Conservation (phyloP, 2,888 invertebrate species). For the Pinctada fucata region DNA sequence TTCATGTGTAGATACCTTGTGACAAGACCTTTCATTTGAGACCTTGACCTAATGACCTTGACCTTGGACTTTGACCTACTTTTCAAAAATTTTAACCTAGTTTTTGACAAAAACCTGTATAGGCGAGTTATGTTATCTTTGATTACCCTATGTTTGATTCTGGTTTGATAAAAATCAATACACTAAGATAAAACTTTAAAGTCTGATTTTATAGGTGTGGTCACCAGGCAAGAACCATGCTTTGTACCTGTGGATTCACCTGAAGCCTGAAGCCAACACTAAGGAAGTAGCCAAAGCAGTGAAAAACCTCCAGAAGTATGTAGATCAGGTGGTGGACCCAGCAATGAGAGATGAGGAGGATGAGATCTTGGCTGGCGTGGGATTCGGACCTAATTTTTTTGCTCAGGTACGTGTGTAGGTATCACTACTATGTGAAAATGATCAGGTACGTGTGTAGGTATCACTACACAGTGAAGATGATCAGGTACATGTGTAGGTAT, state of each 20-base stretch:
- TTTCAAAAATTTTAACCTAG: too few species aligned
- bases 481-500: neutral
- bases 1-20: too few species aligned
- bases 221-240: conserved; percentile 75
- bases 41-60: too few species aligned
- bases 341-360: conserved; percentile 70
- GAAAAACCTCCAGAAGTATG: conserved; percentile 69
- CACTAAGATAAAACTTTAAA: too few species aligned
- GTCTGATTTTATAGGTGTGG: conserved; percentile 62
- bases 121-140: too few species aligned
- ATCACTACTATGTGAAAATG: too few species aligned
- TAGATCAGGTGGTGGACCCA: conserved; percentile 72
- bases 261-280: conserved; percentile 69
- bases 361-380: conserved; percentile 76
- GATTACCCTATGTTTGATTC: too few species aligned
- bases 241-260: conserved; percentile 74
- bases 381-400: conserved; percentile 74
- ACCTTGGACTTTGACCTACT: too few species aligned
- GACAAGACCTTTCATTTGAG: too few species aligned
- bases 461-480: neutral
- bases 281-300: conserved; percentile 69
- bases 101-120: too few species aligned
- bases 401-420: conserved; percentile 59
- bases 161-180: too few species aligned
- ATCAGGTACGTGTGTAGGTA: neutral